Evolutionary conservation across 37 sponge, comb jelly and placozoan species (phyloP).

Genomic region (Beroe ovata): DNA sequence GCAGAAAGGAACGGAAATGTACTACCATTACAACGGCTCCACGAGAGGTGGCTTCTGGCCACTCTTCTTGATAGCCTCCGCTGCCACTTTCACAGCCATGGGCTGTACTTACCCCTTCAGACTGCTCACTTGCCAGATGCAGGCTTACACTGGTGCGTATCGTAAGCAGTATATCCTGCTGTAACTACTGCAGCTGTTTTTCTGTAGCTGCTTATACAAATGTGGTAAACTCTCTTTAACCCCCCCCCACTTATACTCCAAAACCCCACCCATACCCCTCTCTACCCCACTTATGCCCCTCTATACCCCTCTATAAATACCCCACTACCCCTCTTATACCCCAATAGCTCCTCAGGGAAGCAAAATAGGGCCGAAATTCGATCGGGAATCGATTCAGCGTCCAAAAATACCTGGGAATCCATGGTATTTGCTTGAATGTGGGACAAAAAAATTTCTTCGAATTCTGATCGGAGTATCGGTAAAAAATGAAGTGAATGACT

Average conservation of each 20-base stretch:
- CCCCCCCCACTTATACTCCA: neutral
- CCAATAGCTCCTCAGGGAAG: too few species aligned
- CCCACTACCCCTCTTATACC: neutral
- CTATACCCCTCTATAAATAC: neutral
- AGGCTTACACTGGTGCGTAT: constrained; percentile 18
- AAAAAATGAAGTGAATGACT: too few species aligned
- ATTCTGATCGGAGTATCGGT: too few species aligned
- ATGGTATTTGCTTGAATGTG: too few species aligned
- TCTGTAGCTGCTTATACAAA: neutral
- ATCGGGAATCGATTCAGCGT: too few species aligned
- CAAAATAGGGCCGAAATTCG: too few species aligned
- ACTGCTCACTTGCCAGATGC: constrained; percentile 25
- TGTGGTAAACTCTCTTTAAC: neutral
- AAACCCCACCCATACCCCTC: neutral
- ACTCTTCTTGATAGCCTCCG: neutral
- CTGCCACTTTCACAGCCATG: neutral
- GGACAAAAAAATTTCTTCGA: too few species aligned
- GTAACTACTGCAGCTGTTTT: neutral
- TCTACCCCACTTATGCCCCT: neutral
- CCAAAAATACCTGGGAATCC: too few species aligned
- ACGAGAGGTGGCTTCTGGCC: neutral
- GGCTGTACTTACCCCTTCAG: constrained; percentile 23
- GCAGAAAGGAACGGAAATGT: neutral
- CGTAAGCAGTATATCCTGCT: neutral
- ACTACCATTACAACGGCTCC: neutral